Evolutionary conservation across 2,113 vertebrate genomes (phyloP).

Genomic region (Grantiella picta): DNA sequence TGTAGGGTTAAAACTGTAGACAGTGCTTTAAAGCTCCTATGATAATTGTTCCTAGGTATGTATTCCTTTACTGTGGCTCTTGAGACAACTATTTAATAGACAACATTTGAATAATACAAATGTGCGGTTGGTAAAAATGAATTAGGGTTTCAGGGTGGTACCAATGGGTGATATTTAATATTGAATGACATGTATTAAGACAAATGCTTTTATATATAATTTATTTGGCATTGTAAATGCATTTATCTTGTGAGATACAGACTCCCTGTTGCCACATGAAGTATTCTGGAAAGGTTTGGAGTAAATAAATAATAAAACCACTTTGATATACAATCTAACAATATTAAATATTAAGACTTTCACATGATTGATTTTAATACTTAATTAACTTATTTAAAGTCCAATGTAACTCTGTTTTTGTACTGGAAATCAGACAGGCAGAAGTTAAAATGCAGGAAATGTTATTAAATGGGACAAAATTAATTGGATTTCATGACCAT

Average conservation of each 20-base stretch:
- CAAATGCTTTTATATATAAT: conserved; percentile 86
- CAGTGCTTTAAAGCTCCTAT: conserved; percentile 57
- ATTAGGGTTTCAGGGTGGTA: conserved; percentile 75
- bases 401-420: conserved; percentile 58
- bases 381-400: conserved; percentile 81
- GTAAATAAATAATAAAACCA: conserved; percentile 88
- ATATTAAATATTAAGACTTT: conserved; percentile 86
- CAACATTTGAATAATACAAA: conserved; percentile 73
- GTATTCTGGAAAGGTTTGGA: conserved; percentile 79
- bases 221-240: conserved; percentile 82
- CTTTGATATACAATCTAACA: conserved; percentile 82
- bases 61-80: conserved; percentile 49
- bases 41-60: conserved; percentile 55
- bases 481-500: conserved; percentile 48
- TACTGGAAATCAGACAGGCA: conserved; percentile 63
- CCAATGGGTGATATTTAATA: conserved; percentile 81
- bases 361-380: conserved; percentile 82
- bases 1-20: conserved; percentile 51
- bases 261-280: conserved; percentile 79
- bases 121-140: conserved; percentile 72
- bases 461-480: conserved; percentile 63
- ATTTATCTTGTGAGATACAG: conserved; percentile 80
- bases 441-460: conserved; percentile 54
- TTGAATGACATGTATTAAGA: conserved; percentile 85
- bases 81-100: conserved; percentile 68